Base-by-base conservation (phyloP, 2,888 invertebrate species). In the Leptopilina syphax region DNA sequence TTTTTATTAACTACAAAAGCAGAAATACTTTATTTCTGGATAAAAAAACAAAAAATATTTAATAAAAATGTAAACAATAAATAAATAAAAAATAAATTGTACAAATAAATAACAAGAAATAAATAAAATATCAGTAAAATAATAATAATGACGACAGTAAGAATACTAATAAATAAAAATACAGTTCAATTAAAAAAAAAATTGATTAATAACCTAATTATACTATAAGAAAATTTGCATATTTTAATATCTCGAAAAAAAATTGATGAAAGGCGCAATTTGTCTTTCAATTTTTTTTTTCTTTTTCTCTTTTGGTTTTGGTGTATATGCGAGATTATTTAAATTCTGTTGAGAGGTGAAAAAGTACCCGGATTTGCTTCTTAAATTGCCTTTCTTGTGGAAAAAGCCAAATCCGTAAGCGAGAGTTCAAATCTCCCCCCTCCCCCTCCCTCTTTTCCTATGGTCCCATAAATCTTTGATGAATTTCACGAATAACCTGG, bases 401-500 rank as follows among this genome's bases (percentile, higher is more conserved):
- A n/a, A 73, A 60, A 13, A 73, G 41, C 54, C 27, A 57, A 73
- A 57, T 73, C 57, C 57, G 54, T 41, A 18, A 67, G n/a, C 54
- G 57, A 13, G 57, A 73, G 27, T 41, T 50, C 50, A 27, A 27
- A 34, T 24, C 70, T 9, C 50, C 54, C 34, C 34, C 34, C 34
- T 4, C 4, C 34, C 4, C 34, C 34, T 34, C 34, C 34, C 34
- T 34, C 34, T 34, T 34, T 34, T 34, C 34, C 57, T 34, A 34
- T 57, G 12, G 41, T 60, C 41, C 41, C 57, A 73, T 73, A 73
- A 73, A 73, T 73, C 57, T 73, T 57, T 73, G 34, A 57, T 57
- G 73, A 73, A 73, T 73, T 60, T 73, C 57, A 10, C n/a, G 57
- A 60, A 73, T 57, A 73, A 73, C n/a, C 57, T 41, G 8, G 57